Evolutionary conservation across 2,888 invertebrate species (phyloP).

Genomic region (Metopia argyrocephala): DNA sequence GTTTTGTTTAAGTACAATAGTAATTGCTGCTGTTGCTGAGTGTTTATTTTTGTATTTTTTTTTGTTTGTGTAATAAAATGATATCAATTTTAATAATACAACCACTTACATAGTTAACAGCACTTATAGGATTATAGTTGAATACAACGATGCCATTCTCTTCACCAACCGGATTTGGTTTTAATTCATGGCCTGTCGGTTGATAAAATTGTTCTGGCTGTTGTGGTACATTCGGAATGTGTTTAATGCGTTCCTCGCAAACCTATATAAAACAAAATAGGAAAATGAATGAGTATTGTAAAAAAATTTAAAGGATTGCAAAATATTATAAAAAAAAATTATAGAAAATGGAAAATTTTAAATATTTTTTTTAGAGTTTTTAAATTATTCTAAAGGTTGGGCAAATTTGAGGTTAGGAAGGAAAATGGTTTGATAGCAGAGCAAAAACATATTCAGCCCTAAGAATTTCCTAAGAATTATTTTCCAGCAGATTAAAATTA

Average conservation of each 20-base stretch:
- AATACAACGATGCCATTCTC: slow-evolving; percentile 90
- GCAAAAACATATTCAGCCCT: too few species aligned
- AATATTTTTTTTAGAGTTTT: too few species aligned
- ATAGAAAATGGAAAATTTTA: too few species aligned
- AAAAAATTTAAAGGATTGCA: too few species aligned
- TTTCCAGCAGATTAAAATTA: too few species aligned
- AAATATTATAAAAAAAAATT: too few species aligned
- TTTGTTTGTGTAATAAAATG: not conserved
- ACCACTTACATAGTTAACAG: slow-evolving; percentile 90
- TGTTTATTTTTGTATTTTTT: not conserved
- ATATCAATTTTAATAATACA: not conserved
- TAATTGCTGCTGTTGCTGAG: not conserved
- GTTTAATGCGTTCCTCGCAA: slow-evolving; percentile 88
- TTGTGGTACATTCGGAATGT: slow-evolving; percentile 85
- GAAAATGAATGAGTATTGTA: too few species aligned
- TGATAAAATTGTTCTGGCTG: slow-evolving; percentile 90
- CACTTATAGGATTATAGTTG: slow-evolving; percentile 91
- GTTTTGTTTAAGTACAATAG: not conserved
- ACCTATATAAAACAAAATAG: slow-evolving; percentile 81
- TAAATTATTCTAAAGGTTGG: too few species aligned
- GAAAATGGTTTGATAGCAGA: too few species aligned
- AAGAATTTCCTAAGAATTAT: too few species aligned
- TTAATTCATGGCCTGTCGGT: slow-evolving; percentile 87
- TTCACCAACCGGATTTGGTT: slow-evolving; percentile 91
- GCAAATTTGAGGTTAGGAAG: too few species aligned